Evolutionary conservation across 2,113 vertebrate genomes (phyloP).

Genomic region (Corythoichthys intestinalis): DNA sequence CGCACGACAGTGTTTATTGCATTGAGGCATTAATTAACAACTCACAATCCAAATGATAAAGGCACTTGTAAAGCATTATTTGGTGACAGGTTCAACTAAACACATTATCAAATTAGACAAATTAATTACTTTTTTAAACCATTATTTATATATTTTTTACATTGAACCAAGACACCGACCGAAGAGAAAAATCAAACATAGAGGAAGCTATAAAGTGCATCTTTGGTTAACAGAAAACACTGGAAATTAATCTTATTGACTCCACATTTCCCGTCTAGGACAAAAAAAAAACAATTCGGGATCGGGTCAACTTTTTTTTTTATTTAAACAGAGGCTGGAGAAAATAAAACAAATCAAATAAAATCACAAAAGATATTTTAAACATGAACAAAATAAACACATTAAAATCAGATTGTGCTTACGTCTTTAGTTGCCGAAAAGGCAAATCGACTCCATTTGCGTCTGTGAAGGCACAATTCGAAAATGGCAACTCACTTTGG

Average conservation of each 20-base stretch:
- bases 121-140: background rate
- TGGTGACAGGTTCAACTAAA: conserved; percentile 14
- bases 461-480: conserved; percentile 24
- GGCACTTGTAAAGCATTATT: conserved; percentile 60
- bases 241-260: conserved; percentile 37
- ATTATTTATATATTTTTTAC: background rate
- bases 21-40: conserved; percentile 16
- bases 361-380: conserved; percentile 23
- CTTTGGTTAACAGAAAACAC: conserved; percentile 47
- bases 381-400: conserved; percentile 33
- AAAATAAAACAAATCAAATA: conserved; percentile 38
- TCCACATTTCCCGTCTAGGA: conserved; percentile 22
- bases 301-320: conserved; percentile 36
- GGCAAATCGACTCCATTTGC: conserved; percentile 6
- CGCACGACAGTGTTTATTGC: conserved; percentile 20
- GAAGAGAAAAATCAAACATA: conserved; percentile 24
- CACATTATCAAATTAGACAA: background rate
- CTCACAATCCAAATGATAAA: conserved; percentile 46
- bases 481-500: conserved; percentile 1
- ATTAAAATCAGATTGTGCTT: conserved; percentile 42
- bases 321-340: conserved; percentile 31
- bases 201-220: conserved; percentile 63
- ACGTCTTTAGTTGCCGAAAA: conserved; percentile 12
- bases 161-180: conserved; percentile 21
- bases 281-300: background rate